phyloP scores from a whole-genome alignment of 2,113 vertebrate species.

The Mus pahari region DNA sequence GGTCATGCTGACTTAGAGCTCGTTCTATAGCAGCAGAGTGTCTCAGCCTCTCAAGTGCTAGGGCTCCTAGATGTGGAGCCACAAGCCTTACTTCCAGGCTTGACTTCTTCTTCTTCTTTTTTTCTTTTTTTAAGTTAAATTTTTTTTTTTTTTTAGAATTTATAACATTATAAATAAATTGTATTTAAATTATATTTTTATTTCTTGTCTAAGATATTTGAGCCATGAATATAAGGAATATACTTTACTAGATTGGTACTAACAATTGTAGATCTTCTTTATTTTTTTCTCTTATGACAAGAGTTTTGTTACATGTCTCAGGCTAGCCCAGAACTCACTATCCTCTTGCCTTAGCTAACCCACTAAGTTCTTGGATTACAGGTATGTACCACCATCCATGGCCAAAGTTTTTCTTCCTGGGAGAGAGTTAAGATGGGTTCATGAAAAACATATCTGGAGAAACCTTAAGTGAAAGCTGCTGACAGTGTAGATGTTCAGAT shows the following conservation, averaged over 20 bases:
- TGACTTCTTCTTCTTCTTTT: neutral
- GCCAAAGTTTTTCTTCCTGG: neutral
- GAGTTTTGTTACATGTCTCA: neutral
- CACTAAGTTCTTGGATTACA: neutral
- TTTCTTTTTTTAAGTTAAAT: neutral
- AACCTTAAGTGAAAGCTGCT: neutral
- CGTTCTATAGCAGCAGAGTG: neutral
- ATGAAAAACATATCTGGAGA: neutral
- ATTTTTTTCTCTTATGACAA: neutral
- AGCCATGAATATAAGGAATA: conserved; percentile 40
- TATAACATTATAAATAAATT: conserved; percentile 31
- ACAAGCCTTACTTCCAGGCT: neutral
- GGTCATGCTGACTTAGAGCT: neutral
- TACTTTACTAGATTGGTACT: conserved; percentile 48
- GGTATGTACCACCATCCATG: neutral
- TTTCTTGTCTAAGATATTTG: conserved; percentile 34
- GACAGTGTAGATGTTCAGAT: neutral
- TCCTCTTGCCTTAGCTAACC: neutral
- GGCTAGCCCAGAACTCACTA: neutral
- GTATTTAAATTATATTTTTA: conserved; percentile 16
- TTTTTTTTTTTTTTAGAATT: conserved; percentile 25
- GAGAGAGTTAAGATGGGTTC: conserved; percentile 50
- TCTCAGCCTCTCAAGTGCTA: neutral
- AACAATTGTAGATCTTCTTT: neutral
- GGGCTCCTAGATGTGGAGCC: too few species aligned